Evolutionary conservation across 2,113 vertebrate genomes (phyloP), one percentile per base, ranked within the genome.

Genomic region (Cryptomyrus ogoouensis): DNA sequence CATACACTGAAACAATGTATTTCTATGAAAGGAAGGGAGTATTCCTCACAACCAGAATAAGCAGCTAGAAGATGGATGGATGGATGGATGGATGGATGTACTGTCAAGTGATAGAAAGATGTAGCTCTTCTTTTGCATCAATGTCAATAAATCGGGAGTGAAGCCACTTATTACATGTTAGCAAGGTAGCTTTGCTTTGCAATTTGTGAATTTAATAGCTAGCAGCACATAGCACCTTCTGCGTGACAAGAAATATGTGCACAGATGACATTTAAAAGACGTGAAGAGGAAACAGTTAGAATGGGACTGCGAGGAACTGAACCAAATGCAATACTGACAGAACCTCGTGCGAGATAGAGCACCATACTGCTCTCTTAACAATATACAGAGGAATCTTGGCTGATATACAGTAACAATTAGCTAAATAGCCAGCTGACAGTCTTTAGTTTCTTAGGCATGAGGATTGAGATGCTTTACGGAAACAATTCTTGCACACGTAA

Each of bases 121-220:
- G 39, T n/a, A 46, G n/a, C 12, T 87, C 47, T 35, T 31, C 85
- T 10, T n/a, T 35, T 7, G 15, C 47, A 27, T 87, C n/a, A 10
- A 19, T 87, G 46, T 13, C 12, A 86, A 49, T 24, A 86, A 91
- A 91, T 91, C 39, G 3, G 90, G 56, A 9, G 90, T 90, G 92
- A 91, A 90, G 88, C n/a, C 27, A 24, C 42, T 53, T 77, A 24
- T 83, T 42, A 89, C 17, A 42, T 15, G 49, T 39, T 27, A 80
- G 19, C 66, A 19, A 53, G 31, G 10, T 10, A 80, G 47, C 66
- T 80, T 53, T 83, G 19, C 27, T 53, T 83, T 83, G 70, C 27
- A 52, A 83, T 80, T 89, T 80, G 17, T 80, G 70, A 77, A 74
- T 80, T 17, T 21, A 49, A 89, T 24, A 21, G 27, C 66, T 52